These are phyloP conservation scores for Ophonus ardosiacus DNA, from an alignment of 2,888 invertebrate species.

Conservation along the genomic window DNA sequence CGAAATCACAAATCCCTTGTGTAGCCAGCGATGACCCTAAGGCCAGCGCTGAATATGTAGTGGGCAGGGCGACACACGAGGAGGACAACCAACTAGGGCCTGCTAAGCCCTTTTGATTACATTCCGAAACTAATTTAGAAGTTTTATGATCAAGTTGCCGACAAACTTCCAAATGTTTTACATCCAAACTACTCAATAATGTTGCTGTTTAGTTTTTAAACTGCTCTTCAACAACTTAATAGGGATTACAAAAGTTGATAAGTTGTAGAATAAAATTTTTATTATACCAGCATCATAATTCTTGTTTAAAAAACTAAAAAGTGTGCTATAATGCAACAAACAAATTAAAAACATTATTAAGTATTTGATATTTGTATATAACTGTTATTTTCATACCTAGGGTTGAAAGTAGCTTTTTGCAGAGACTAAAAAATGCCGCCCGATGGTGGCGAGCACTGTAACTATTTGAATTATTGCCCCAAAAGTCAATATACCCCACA, in stretches of 20 bases:
- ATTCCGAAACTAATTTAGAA: conserved; percentile 60
- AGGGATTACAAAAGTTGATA: background rate
- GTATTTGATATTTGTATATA: too few relatives aligned
- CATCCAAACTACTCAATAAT: background rate
- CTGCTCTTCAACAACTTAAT: background rate
- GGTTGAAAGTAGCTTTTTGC: too few relatives aligned
- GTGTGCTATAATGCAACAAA: too few relatives aligned
- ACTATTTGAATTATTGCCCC: too few relatives aligned
- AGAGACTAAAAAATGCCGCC: too few relatives aligned
- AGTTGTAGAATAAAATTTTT: background rate
- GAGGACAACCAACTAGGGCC: background rate
- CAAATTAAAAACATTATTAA: too few relatives aligned
- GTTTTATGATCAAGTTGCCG: conserved; percentile 50
- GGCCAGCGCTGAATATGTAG: conserved; percentile 50
- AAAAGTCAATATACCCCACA: too few relatives aligned
- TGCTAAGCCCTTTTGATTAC: conserved; percentile 56
- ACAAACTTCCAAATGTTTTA: conserved; percentile 2
- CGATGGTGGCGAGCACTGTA: too few relatives aligned
- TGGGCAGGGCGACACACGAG: background rate
- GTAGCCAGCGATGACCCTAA: conserved; percentile 21
- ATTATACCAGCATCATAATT: too few relatives aligned
- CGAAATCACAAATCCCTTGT: conserved; percentile 34
- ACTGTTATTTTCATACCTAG: too few relatives aligned
- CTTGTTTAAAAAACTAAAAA: too few relatives aligned
- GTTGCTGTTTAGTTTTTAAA: conserved; percentile 13